Evolutionary conservation across 2,113 vertebrate genomes (phyloP).

Genomic region (Cebidichthys violaceus): DNA sequence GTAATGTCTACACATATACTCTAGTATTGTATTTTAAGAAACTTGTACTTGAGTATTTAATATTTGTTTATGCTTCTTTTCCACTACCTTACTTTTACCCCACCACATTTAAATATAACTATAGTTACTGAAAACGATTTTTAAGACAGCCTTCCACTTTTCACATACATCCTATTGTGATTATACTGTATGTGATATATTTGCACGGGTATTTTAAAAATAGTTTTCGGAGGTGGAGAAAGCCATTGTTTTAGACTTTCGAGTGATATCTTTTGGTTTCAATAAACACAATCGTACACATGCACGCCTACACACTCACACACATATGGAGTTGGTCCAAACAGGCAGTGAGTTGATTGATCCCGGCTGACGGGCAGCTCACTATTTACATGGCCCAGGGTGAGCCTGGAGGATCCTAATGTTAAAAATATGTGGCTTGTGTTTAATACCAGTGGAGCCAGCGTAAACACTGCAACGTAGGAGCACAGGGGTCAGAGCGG

Average conservation of each 20-base stretch:
- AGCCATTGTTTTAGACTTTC: constrained; percentile 17
- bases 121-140: neutral
- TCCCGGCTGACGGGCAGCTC: constrained; percentile 67
- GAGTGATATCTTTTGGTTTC: constrained; percentile 37
- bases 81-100: neutral
- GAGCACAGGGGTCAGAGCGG: constrained; percentile 71
- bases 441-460: constrained; percentile 71
- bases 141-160: neutral
- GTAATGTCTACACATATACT: neutral
- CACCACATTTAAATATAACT: neutral
- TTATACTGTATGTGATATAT: neutral
- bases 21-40: neutral
- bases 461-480: constrained; percentile 69
- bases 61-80: neutral
- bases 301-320: constrained; percentile 14
- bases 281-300: constrained; percentile 54
- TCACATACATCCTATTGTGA: neutral
- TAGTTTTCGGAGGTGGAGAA: neutral
- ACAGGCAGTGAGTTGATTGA: constrained; percentile 75
- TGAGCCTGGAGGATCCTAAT: constrained; percentile 71
- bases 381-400: constrained; percentile 68
- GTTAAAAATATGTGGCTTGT: constrained; percentile 79
- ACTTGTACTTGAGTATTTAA: neutral
- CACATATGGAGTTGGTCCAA: constrained; percentile 73
- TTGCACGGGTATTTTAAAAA: neutral